phyloP scores from a whole-genome alignment of 2,113 vertebrate genomes.

The Meleagris gallopavo region DNA sequence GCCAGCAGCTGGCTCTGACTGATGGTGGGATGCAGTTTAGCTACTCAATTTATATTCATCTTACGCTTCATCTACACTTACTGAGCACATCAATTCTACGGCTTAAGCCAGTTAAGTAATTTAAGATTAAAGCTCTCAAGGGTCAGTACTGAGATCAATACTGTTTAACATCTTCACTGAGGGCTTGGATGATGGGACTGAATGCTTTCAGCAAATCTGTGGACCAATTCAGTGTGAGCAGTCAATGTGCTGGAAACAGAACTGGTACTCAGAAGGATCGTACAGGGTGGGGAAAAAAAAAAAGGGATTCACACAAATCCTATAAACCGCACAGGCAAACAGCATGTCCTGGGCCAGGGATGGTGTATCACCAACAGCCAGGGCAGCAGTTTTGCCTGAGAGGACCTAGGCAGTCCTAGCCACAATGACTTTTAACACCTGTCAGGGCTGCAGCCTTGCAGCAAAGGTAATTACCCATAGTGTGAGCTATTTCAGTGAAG shows the following conservation, averaged over 20 bases:
- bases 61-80: neutral
- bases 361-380: rapidly evolving
- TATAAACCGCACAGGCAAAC: neutral
- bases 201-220: neutral
- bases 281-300: neutral
- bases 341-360: neutral
- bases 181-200: rapidly evolving
- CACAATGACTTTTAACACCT: neutral
- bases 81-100: rapidly evolving
- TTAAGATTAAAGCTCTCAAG: neutral
- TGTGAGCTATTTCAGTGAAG: neutral
- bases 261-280: neutral
- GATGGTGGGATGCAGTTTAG: neutral
- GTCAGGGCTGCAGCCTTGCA: neutral
- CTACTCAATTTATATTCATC: neutral
- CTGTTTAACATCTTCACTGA: neutral
- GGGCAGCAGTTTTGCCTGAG: neutral
- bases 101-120: neutral
- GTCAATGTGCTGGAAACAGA: neutral
- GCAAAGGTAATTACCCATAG: neutral
- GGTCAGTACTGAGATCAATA: neutral
- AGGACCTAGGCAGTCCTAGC: neutral
- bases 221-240: neutral
- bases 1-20: neutral
- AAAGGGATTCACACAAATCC: too few relatives aligned